Evolutionary conservation across 2,797 vertebrate genomes (phyloP).

Genomic region (Acipenser ruthenus): DNA sequence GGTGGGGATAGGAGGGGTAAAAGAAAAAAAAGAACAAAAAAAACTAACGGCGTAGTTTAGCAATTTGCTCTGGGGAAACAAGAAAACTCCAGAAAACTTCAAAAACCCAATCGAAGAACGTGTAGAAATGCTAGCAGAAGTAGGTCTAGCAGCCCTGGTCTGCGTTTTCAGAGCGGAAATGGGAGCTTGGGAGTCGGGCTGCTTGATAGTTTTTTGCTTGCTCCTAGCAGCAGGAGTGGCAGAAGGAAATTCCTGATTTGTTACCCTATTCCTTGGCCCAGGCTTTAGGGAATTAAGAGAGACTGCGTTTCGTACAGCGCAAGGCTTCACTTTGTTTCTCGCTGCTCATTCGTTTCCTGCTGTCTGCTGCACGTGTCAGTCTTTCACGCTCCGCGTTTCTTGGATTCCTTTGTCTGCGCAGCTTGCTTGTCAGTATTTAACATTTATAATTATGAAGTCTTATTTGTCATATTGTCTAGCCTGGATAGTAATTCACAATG

Average conservation of each 20-base stretch:
- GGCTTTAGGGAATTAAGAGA: slow-evolving; percentile 31
- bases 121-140: not conserved
- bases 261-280: slow-evolving; percentile 63
- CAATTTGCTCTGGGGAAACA: too few species aligned
- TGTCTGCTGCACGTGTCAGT: too few species aligned
- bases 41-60: not conserved
- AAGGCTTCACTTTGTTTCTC: not conserved
- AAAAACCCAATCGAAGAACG: slow-evolving; percentile 10
- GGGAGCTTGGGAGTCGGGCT: slow-evolving; percentile 17
- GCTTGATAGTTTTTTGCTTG: slow-evolving; percentile 1
- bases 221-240: slow-evolving; percentile 57
- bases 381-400: too few species aligned
- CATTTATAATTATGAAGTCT: too few species aligned
- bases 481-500: too few species aligned
- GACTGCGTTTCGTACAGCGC: slow-evolving; percentile 12
- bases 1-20: not conserved
- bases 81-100: not conserved
- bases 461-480: too few species aligned
- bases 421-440: too few species aligned
- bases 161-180: slow-evolving; percentile 20
- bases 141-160: slow-evolving; percentile 7
- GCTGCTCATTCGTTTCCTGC: not conserved
- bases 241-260: slow-evolving; percentile 73
- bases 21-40: slow-evolving; percentile 9
- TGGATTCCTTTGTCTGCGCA: too few species aligned